Conservation (phyloP, 2,888 invertebrate species). For the Cabera pusaria region DNA sequence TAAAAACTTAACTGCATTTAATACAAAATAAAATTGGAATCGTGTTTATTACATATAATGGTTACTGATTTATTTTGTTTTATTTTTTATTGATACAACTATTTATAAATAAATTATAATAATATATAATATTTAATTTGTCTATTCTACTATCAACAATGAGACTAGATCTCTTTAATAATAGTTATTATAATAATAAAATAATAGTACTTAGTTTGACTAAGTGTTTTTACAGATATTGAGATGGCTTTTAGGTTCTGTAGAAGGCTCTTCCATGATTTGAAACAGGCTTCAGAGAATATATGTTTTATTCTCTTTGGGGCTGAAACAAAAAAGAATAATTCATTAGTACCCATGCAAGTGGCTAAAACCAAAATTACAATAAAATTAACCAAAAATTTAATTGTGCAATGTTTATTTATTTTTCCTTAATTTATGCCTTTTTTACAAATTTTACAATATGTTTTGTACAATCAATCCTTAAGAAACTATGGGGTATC, state of each 20-base stretch:
- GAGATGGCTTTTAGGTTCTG: constrained; percentile 43
- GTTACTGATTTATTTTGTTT: no score
- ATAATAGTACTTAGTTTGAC: constrained; percentile 18
- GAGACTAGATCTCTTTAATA: constrained; percentile 46
- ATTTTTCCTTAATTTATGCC: no score
- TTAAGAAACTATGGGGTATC: no score
- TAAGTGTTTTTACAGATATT: constrained; percentile 34
- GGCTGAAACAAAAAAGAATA: constrained; percentile 43
- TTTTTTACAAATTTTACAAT: no score
- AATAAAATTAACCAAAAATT: no score
- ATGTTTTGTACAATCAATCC: no score
- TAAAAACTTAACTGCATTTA: constrained; percentile 40
- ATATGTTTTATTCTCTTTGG: constrained; percentile 15
- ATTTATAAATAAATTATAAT: no score
- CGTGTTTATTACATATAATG: constrained; percentile 18
- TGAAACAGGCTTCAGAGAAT: constrained; percentile 20
- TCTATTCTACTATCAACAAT: constrained; percentile 31
- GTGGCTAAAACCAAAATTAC: no score
- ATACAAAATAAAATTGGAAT: constrained; percentile 48
- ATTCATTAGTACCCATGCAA: no score
- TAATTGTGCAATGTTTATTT: no score
- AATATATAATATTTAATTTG: constrained; percentile 35
- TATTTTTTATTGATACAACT: no score
- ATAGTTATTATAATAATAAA: constrained; percentile 22
- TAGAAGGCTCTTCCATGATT: constrained; percentile 63